A percentile compares a stretch with the other conserved stretches of the same genome.
These are phyloP conservation scores for Drosophila kokeensis DNA, from an alignment of 2,888 invertebrate genomes.

Conservation along the genomic window DNA sequence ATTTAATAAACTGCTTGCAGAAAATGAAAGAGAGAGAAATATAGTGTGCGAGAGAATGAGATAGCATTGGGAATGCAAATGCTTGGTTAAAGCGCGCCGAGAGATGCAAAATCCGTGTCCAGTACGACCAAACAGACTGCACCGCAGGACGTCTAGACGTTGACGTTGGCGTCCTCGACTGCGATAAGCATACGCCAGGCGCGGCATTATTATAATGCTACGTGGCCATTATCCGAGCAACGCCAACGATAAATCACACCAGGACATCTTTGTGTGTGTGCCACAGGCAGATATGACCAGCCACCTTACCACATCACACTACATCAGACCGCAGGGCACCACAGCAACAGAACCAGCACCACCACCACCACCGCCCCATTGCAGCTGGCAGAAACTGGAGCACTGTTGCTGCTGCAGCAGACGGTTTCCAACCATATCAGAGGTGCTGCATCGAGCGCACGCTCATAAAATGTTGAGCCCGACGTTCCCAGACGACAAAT, in stretches of 20 bases:
- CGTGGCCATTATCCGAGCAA: conserved; percentile 78
- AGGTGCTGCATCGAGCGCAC: conserved; percentile 71
- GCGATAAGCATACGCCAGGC: conserved; percentile 78
- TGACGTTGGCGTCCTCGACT: conserved; percentile 71
- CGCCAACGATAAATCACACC: conserved; percentile 78
- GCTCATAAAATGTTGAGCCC: conserved; percentile 78
- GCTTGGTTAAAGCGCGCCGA: conserved; percentile 18
- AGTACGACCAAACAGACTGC: conserved; percentile 44
- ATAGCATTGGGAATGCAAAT: conserved; percentile 45
- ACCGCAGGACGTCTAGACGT: conserved; percentile 79
- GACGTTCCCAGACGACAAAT: conserved; percentile 68
- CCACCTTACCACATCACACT: background rate
- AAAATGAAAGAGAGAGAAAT: background rate
- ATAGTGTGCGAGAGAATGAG: background rate
- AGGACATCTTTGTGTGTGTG: conserved; percentile 79
- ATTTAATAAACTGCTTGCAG: conserved; percentile 74
- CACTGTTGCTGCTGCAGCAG: conserved; percentile 47
- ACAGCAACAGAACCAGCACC: background rate
- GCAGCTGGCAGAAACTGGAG: background rate
- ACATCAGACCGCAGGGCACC: conserved; percentile 1
- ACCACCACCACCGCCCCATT: conserved; percentile 1
- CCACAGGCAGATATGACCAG: conserved; percentile 65
- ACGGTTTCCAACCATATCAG: conserved; percentile 69
- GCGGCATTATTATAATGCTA: conserved; percentile 76
- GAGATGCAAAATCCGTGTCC: conserved; percentile 49